Evolutionary conservation across 2,797 vertebrate species (phyloP).

Genomic region (Microhierax caerulescens): DNA sequence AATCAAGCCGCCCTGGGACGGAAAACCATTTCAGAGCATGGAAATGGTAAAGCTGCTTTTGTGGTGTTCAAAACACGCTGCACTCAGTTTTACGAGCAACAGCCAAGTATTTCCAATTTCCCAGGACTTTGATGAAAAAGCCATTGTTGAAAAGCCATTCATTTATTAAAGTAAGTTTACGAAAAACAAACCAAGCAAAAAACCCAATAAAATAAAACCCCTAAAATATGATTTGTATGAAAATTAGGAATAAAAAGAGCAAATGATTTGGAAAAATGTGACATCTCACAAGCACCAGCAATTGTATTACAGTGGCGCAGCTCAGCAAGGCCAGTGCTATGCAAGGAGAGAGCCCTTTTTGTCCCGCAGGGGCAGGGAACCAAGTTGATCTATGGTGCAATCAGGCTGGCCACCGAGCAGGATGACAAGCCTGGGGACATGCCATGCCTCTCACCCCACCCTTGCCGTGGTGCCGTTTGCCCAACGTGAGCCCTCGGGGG

Average conservation of each 20-base stretch:
- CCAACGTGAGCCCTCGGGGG: not conserved
- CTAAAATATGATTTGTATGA: not conserved
- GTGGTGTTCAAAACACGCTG: fast-evolving
- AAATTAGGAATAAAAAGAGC: not conserved
- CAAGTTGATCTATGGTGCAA: not conserved
- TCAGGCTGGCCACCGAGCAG: fast-evolving
- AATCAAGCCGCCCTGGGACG: not conserved
- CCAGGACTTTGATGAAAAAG: not conserved
- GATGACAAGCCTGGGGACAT: not conserved
- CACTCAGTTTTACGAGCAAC: not conserved
- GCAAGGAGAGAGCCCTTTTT: not conserved
- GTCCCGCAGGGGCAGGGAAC: not conserved
- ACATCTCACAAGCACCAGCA: not conserved
- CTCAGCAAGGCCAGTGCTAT: not conserved
- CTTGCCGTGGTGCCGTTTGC: not conserved
- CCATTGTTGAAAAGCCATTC: not conserved
- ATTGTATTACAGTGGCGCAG: not conserved
- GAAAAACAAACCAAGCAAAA: not conserved
- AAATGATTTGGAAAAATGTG: not conserved
- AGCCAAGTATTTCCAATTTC: not conserved
- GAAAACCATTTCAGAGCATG: not conserved
- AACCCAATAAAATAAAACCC: not conserved
- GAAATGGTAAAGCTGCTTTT: not conserved
- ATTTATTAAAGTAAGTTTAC: not conserved
- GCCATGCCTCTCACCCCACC: fast-evolving